A percentile compares a stretch with the other conserved stretches of the same genome.
Conservation (phyloP, 2,113 vertebrate genomes). For the Rhinopomastus cyanomelas region DNA sequence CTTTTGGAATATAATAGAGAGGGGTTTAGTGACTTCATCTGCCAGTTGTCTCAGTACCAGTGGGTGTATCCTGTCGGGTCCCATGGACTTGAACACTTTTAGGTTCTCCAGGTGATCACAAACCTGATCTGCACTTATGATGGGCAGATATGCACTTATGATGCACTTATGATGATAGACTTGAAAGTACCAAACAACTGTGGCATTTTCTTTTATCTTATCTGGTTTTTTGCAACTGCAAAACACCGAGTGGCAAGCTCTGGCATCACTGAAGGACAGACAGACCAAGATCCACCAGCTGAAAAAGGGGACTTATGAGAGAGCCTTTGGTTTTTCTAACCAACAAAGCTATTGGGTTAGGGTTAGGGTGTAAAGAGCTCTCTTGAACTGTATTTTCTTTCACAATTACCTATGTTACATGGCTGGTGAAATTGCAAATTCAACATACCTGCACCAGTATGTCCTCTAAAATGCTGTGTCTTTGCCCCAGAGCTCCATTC, state of each 20-base stretch:
- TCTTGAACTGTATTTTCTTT: neutral
- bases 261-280: neutral
- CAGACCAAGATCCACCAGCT: neutral
- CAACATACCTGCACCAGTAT: constrained; percentile 94
- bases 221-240: neutral
- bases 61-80: no score
- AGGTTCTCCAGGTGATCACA: no score
- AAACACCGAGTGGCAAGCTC: neutral
- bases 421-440: neutral
- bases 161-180: no score
- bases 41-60: no score
- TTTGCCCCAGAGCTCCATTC: constrained; percentile 97
- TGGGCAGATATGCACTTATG: no score
- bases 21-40: no score
- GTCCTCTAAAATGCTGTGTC: constrained; percentile 96
- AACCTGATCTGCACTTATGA: no score
- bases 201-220: neutral
- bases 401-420: neutral
- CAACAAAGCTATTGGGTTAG: no score
- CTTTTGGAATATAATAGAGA: no score
- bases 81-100: no score
- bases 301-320: neutral
- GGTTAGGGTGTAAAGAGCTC: neutral
- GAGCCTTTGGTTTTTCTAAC: no score
- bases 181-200: neutral